phyloP scores from a whole-genome alignment of 2,113 vertebrate genomes.

The Origma solitaria region DNA sequence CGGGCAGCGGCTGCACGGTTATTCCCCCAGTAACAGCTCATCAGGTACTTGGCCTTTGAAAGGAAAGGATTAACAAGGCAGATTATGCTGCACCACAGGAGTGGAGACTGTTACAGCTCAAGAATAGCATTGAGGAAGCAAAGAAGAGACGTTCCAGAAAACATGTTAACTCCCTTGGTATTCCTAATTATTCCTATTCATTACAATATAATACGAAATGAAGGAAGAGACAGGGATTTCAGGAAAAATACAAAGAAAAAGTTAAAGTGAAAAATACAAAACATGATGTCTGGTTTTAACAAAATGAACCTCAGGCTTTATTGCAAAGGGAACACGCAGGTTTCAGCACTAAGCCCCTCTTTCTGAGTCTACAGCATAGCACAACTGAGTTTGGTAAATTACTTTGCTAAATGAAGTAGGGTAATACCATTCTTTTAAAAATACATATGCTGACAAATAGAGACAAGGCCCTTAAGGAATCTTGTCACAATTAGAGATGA shows the following conservation, averaged over 20 bases:
- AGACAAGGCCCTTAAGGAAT: neutral
- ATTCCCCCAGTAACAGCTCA: constrained; percentile 92
- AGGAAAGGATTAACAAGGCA: neutral
- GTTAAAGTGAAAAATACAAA: neutral
- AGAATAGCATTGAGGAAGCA: neutral
- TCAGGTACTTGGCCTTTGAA: constrained; percentile 88
- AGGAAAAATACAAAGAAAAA: neutral
- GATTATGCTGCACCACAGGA: neutral
- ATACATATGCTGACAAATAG: neutral
- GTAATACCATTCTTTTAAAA: neutral
- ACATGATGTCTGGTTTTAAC: neutral
- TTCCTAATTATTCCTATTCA: neutral
- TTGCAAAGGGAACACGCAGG: neutral
- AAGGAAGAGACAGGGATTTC: neutral
- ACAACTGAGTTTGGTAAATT: neutral
- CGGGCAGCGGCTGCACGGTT: constrained; percentile 72
- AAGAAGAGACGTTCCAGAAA: neutral
- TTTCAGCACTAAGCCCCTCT: neutral
- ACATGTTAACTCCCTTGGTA: neutral
- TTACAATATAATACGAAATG: neutral
- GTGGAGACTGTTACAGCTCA: neutral
- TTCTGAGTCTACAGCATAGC: neutral
- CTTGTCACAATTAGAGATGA: neutral
- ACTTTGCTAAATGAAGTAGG: neutral
- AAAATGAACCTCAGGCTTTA: neutral